Conservation (phyloP, 2,888 invertebrate genomes). For the Conus canariensis region DNA sequence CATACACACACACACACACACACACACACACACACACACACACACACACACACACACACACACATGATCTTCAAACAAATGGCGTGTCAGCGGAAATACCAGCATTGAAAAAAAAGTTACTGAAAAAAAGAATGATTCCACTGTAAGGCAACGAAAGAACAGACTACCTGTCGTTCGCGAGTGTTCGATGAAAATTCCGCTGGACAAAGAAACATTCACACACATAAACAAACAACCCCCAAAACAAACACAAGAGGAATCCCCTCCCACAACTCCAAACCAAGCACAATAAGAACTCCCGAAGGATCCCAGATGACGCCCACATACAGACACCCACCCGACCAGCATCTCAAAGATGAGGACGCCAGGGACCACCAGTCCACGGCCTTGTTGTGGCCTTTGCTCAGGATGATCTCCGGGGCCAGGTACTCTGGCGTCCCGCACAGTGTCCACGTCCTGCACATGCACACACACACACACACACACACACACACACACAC, state of each 20-base stretch:
- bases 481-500: too few relatives aligned
- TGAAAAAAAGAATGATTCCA: too few relatives aligned
- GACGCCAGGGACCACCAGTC: slow-evolving; percentile 97
- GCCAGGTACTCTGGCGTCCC: slow-evolving; percentile 98
- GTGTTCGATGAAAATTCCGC: background rate
- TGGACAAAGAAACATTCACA: background rate
- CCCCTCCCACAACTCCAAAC: too few relatives aligned
- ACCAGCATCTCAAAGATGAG: slow-evolving; percentile 81
- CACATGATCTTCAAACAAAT: too few relatives aligned
- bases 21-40: slow-evolving; percentile 10
- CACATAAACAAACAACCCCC: background rate
- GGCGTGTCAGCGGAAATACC: too few relatives aligned
- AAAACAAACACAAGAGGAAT: too few relatives aligned
- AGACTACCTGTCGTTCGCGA: too few relatives aligned
- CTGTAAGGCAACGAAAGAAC: too few relatives aligned
- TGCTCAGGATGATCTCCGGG: slow-evolving; percentile 95
- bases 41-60: background rate
- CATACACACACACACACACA: background rate
- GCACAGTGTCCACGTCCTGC: slow-evolving; percentile 93
- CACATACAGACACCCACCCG: slow-evolving; percentile 71
- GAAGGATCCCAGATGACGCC: background rate
- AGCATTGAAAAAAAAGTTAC: too few relatives aligned
- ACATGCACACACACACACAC: too few relatives aligned
- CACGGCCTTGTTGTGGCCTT: slow-evolving; percentile 98
- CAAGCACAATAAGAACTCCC: too few relatives aligned